These are phyloP conservation scores for Phaethornis superciliosus DNA, from an alignment of 2,113 vertebrate genomes.

Conservation along the genomic window DNA sequence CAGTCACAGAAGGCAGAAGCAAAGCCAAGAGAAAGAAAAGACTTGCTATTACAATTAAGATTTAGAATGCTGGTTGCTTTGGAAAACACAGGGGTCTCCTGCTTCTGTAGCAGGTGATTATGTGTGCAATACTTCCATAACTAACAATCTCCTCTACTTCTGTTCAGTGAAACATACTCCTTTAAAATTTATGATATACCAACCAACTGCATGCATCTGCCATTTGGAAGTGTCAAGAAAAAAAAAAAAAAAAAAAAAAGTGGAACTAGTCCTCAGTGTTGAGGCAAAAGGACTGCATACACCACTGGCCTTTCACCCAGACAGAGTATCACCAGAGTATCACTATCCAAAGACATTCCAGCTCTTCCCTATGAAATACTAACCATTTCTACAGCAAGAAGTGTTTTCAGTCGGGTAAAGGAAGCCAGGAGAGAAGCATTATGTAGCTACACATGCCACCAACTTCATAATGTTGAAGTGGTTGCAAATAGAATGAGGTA, in stretches of 20 bases:
- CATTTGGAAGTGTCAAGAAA: neutral
- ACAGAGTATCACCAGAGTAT: neutral
- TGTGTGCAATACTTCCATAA: neutral
- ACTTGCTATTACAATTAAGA: neutral
- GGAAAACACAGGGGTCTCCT: neutral
- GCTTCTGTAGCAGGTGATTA: neutral
- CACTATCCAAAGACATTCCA: neutral
- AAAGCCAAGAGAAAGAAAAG: neutral
- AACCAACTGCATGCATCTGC: neutral
- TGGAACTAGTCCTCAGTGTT: neutral
- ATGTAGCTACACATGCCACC: neutral
- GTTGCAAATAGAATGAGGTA: neutral
- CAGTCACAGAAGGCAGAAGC: neutral
- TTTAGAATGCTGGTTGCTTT: neutral
- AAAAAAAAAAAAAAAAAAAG: neutral
- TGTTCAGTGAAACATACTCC: neutral
- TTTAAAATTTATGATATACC: neutral
- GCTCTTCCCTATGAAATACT: neutral
- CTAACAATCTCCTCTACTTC: neutral
- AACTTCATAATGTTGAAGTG: neutral
- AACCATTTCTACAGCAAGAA: neutral
- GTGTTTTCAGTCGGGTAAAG: neutral
- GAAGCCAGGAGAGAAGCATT: neutral
- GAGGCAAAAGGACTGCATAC: neutral
- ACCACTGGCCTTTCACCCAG: neutral